A percentile compares a stretch with the other conserved stretches of the same genome.
Evolutionary conservation across 2,113 vertebrate genomes (phyloP).

Genomic region (Nannospalax galili): DNA sequence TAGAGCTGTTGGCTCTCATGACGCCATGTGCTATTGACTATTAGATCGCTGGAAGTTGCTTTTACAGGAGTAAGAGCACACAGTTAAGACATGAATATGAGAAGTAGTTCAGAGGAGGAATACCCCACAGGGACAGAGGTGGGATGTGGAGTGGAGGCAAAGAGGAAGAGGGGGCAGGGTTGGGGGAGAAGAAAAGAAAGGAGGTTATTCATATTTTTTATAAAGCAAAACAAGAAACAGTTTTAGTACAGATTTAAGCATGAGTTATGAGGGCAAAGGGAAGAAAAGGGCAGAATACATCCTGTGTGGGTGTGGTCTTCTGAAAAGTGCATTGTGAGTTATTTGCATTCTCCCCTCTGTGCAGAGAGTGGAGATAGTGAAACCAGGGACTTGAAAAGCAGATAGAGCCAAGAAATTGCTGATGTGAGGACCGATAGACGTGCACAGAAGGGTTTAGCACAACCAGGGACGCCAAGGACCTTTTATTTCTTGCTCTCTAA

Average conservation of each 20-base stretch:
- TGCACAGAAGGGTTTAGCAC: neutral
- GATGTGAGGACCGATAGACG: neutral
- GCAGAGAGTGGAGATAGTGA: neutral
- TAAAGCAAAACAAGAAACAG: neutral
- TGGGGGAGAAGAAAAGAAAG: neutral
- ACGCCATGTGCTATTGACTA: no score
- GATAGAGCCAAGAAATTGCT: neutral
- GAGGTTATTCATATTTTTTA: neutral
- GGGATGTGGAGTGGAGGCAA: no score
- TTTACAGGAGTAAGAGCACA: neutral
- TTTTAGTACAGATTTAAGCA: neutral
- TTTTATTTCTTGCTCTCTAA: neutral
- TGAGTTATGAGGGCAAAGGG: neutral
- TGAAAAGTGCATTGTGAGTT: no score
- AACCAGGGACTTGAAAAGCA: neutral
- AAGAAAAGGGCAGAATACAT: neutral
- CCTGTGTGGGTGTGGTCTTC: neutral
- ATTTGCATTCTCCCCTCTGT: neutral
- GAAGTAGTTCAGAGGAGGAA: neutral
- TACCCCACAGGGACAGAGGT: no score
- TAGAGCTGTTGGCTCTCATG: neutral
- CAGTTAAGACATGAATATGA: neutral
- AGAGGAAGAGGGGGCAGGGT: neutral
- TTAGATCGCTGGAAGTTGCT: neutral
- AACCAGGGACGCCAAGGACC: neutral